Evolutionary conservation across 2,888 invertebrate species (phyloP).

Genomic region (Eumacrocentrus americanus): DNA sequence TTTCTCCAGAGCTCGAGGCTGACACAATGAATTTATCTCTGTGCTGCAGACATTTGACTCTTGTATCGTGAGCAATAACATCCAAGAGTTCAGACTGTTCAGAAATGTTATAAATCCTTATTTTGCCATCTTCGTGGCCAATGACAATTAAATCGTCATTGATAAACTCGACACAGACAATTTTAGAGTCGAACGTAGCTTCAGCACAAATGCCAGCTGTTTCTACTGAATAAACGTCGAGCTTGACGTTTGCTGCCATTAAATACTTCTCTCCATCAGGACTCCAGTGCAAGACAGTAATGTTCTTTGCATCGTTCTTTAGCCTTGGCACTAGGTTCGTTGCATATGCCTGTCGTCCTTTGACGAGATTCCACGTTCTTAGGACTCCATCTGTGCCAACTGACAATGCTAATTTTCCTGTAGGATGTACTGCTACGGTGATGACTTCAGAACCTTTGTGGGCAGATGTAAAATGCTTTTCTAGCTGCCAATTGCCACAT

Average conservation of each 20-base stretch:
- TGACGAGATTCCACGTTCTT: constrained; percentile 92
- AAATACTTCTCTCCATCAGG: constrained; percentile 79
- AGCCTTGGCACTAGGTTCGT: constrained; percentile 73
- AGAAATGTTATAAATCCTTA: constrained; percentile 67
- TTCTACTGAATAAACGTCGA: constrained; percentile 83
- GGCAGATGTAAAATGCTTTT: constrained; percentile 81
- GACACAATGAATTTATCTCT: constrained; percentile 69
- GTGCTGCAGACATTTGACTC: constrained; percentile 73
- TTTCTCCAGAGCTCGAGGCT: constrained; percentile 79
- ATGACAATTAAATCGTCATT: constrained; percentile 67
- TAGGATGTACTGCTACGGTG: constrained; percentile 83
- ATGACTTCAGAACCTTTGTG: constrained; percentile 81
- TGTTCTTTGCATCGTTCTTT: constrained; percentile 52
- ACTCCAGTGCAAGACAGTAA: constrained; percentile 69
- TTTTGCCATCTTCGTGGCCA: constrained; percentile 77
- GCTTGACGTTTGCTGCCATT: constrained; percentile 72
- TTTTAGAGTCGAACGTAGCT: constrained; percentile 72
- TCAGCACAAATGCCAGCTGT: constrained; percentile 75
- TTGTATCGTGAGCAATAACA: constrained; percentile 67
- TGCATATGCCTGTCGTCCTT: constrained; percentile 87
- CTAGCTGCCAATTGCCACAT: constrained; percentile 84
- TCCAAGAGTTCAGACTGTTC: constrained; percentile 58
- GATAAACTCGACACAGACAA: constrained; percentile 75
- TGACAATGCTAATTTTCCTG: constrained; percentile 86
- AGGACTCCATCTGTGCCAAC: constrained; percentile 84